Percentiles rank a stretch among this genome's conserved stretches.
These are phyloP conservation scores for Cyanistes caeruleus DNA, from an alignment of 2,113 vertebrate species.

Conservation along the genomic window DNA sequence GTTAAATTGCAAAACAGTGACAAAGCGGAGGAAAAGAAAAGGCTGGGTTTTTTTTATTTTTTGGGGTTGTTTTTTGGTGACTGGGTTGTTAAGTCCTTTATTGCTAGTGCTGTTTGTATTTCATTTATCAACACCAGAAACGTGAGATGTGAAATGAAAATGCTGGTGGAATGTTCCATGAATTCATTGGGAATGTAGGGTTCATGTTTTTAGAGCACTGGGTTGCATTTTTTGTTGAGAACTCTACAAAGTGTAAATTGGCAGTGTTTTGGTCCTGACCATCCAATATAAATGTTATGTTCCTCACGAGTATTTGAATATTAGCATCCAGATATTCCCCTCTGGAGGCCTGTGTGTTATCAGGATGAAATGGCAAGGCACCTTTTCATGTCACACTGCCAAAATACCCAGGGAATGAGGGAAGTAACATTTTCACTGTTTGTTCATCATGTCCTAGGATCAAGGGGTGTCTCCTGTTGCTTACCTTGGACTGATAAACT, in stretches of 20 bases:
- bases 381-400: not conserved
- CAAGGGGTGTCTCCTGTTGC: not conserved
- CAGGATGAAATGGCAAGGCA: not conserved
- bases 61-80: not conserved
- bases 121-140: not conserved
- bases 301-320: not conserved
- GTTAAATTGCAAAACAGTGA: conserved; percentile 2
- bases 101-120: not conserved
- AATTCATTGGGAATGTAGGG: not conserved
- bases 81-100: not conserved
- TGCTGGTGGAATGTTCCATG: not conserved
- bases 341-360: not conserved
- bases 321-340: not conserved
- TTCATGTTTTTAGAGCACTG: not conserved
- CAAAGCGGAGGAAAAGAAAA: not conserved
- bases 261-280: not conserved
- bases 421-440: not conserved
- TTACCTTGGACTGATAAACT: not conserved
- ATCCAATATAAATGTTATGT: not conserved
- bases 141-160: not conserved
- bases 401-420: not conserved
- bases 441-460: not conserved
- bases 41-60: not conserved
- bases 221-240: not conserved
- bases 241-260: not conserved